Evolutionary conservation across 1,140 invertebrate genomes (phyloP).

Genomic region (Anoplophora glabripennis): DNA sequence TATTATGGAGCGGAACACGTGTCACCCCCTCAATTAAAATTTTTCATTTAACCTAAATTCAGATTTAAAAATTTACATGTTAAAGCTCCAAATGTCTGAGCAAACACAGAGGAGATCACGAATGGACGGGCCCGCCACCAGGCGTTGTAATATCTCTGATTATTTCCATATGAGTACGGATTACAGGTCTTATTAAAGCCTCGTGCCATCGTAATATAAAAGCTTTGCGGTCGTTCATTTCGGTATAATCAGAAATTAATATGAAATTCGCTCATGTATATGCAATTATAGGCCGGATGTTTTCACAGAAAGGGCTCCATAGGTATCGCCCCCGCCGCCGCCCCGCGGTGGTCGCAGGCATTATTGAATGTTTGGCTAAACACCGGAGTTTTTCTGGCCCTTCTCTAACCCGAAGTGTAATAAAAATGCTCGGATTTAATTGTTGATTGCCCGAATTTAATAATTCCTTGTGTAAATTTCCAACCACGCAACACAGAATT

Average conservation of each 20-base stretch:
- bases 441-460: too few relatives aligned
- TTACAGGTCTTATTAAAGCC: constrained; percentile 50
- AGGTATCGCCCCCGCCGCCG: constrained; percentile 1
- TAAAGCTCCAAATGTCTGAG: constrained; percentile 26
- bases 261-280: constrained; percentile 51
- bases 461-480: too few relatives aligned
- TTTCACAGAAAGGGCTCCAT: constrained; percentile 32
- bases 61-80: constrained; percentile 34
- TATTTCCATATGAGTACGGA: constrained; percentile 46
- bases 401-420: too few relatives aligned
- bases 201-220: constrained; percentile 46
- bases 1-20: too few relatives aligned
- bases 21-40: too few relatives aligned
- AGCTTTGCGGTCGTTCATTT: constrained; percentile 49
- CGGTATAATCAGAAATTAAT: constrained; percentile 51
- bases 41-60: constrained; percentile 16
- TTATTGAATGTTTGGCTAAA: too few relatives aligned
- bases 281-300: constrained; percentile 46
- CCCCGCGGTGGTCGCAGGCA: too few relatives aligned
- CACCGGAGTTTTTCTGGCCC: too few relatives aligned
- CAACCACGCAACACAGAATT: too few relatives aligned
- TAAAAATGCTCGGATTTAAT: too few relatives aligned
- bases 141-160: constrained; percentile 44
- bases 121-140: constrained; percentile 24
- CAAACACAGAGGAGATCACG: constrained; percentile 16